Evolutionary conservation across 2,113 vertebrate genomes (phyloP).

Genomic region (Scartelaos histophorus): DNA sequence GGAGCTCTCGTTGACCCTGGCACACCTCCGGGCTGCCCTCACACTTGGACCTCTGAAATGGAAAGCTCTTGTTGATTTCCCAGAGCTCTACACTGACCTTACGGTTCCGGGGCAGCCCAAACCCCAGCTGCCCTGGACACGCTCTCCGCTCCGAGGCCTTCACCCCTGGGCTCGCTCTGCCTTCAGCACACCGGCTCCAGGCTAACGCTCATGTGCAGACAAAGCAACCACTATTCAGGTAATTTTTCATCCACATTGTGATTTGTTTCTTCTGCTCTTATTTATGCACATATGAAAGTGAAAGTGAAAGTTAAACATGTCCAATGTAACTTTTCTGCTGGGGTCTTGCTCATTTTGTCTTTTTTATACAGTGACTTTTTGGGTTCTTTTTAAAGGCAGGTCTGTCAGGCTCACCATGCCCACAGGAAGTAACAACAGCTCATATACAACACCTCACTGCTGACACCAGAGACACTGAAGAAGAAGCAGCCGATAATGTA

Average conservation of each 20-base stretch:
- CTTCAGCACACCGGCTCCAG: background rate
- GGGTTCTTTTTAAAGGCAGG: too few species aligned
- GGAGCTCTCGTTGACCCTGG: background rate
- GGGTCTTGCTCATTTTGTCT: too few species aligned
- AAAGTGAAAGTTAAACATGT: background rate
- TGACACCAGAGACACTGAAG: too few species aligned
- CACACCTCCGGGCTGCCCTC: background rate
- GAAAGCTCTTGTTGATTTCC: background rate
- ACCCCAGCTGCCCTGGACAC: slow-evolving; percentile 1
- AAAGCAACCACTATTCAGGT: background rate
- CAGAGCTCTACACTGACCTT: background rate
- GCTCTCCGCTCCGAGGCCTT: slow-evolving; percentile 2
- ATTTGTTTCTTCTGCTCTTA: background rate
- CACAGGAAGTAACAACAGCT: too few species aligned
- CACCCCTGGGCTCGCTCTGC: background rate
- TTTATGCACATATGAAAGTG: background rate
- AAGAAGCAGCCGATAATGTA: too few species aligned
- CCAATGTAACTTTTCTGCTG: too few species aligned
- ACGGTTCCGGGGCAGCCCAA: background rate
- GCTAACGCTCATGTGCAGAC: background rate
- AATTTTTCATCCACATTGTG: background rate
- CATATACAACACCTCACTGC: too few species aligned
- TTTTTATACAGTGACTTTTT: too few species aligned
- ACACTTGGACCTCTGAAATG: slow-evolving; percentile 1
- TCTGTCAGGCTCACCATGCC: too few species aligned